These are phyloP conservation scores for Calyptommatus sinebrachiatus DNA, from an alignment of 2,113 vertebrate genomes.

Conservation along the genomic window DNA sequence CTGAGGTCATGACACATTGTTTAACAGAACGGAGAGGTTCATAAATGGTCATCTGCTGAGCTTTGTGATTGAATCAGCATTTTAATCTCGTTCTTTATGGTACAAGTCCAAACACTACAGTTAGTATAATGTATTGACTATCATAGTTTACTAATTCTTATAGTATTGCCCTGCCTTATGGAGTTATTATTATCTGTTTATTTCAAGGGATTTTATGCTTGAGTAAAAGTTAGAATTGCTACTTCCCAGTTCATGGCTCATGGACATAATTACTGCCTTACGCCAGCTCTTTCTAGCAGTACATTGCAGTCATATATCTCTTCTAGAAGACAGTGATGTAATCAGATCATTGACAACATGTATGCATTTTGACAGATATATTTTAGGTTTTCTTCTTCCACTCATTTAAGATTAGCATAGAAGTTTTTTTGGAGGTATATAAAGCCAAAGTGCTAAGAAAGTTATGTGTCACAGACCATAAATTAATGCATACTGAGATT, in stretches of 20 bases:
- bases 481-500: not conserved
- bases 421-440: not conserved
- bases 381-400: not conserved
- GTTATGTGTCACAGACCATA: not conserved
- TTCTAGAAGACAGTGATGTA: no score
- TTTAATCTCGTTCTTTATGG: not conserved
- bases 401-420: not conserved
- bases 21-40: no score
- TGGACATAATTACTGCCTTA: not conserved
- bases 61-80: not conserved
- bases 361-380: not conserved
- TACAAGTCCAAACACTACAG: not conserved
- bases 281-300: not conserved
- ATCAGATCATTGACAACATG: not conserved
- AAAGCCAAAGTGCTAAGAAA: not conserved
- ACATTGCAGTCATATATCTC: not conserved
- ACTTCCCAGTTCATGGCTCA: not conserved
- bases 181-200: not conserved
- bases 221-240: not conserved
- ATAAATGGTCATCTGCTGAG: not conserved
- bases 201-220: not conserved
- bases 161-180: no score
- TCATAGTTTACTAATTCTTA: not conserved
- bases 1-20: no score
- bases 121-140: no score